Evolutionary conservation across 1,140 invertebrate species (phyloP).

Genomic region (Ctenoplectra terminalis): DNA sequence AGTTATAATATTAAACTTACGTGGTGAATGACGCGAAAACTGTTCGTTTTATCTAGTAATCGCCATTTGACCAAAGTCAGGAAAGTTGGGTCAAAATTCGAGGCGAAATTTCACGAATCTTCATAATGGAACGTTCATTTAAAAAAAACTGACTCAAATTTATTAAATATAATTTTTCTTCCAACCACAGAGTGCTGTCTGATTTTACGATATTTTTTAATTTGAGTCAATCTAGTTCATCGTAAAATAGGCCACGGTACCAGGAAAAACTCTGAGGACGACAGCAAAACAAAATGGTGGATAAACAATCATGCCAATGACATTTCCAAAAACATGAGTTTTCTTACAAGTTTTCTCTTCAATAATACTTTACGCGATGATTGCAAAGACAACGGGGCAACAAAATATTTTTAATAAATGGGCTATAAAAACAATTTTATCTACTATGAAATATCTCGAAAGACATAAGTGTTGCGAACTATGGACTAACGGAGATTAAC

Average conservation of each 20-base stretch:
- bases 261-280: slow-evolving; percentile 76
- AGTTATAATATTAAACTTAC: slow-evolving; percentile 55
- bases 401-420: background rate
- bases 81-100: slow-evolving; percentile 75
- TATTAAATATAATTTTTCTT: background rate
- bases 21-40: slow-evolving; percentile 63
- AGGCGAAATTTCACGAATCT: slow-evolving; percentile 74
- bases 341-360: background rate
- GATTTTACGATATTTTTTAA: slow-evolving; percentile 17
- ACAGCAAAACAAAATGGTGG: slow-evolving; percentile 81
- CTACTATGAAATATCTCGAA: background rate
- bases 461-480: background rate
- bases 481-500: background rate
- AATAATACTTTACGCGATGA: background rate
- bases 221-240: slow-evolving; percentile 65
- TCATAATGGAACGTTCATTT: slow-evolving; percentile 67
- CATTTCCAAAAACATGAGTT: slow-evolving; percentile 64
- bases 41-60: slow-evolving; percentile 72
- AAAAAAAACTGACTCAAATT: slow-evolving; percentile 2
- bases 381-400: background rate
- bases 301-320: slow-evolving; percentile 78
- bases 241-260: slow-evolving; percentile 69
- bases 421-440: background rate
- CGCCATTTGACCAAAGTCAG: slow-evolving; percentile 78
- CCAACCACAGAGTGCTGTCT: background rate